A percentile compares a stretch with the other conserved stretches of the same genome.
phyloP scores from a whole-genome alignment of 2,888 invertebrate species.

The Dione vanillae region DNA sequence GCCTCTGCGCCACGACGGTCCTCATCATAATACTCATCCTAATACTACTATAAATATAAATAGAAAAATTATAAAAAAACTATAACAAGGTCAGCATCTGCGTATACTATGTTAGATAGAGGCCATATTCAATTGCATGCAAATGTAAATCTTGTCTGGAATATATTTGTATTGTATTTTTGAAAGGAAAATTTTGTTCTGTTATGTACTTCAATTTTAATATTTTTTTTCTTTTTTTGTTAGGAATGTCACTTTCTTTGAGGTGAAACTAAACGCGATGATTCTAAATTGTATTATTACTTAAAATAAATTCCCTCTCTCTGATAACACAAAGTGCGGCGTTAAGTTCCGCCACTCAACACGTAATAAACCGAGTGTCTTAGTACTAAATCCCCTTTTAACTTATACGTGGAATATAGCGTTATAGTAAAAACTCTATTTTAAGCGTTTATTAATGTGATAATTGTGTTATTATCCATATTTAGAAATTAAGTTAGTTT shows the following conservation, averaged over 20 bases:
- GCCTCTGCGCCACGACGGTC: too few relatives aligned
- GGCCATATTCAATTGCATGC: constrained; percentile 40
- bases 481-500: too few relatives aligned
- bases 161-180: constrained; percentile 32
- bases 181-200: constrained; percentile 31
- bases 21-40: too few relatives aligned
- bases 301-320: too few relatives aligned
- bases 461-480: too few relatives aligned
- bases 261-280: too few relatives aligned
- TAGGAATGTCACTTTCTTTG: too few relatives aligned
- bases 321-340: not conserved
- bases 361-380: not conserved
- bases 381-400: too few relatives aligned
- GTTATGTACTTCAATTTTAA: constrained; percentile 9
- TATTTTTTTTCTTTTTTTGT: constrained; percentile 18
- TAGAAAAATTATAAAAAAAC: not conserved
- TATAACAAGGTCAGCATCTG: constrained; percentile 17
- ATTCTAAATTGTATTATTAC: too few relatives aligned
- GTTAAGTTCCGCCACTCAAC: not conserved
- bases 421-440: too few relatives aligned
- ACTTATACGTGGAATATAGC: too few relatives aligned
- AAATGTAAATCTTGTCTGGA: constrained; percentile 38
- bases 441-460: too few relatives aligned
- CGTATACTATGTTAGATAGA: constrained; percentile 26
- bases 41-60: not conserved